Conservation (phyloP, 1,140 invertebrate species). For the Lordiphosa mommai region DNA sequence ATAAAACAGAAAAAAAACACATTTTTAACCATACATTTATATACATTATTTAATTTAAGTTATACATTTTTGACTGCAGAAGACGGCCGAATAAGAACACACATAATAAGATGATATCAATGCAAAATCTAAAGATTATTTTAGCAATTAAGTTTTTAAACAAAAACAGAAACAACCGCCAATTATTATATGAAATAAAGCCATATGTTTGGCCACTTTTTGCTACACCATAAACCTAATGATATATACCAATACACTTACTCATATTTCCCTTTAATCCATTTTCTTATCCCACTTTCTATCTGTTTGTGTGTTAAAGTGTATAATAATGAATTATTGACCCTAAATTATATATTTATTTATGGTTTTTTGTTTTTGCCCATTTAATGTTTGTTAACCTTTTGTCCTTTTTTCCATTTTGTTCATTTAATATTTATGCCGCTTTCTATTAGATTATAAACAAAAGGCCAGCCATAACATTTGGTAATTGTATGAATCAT, state of each 20-base stretch:
- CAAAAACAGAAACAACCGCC: too few relatives aligned
- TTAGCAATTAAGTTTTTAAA: too few relatives aligned
- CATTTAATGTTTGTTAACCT: slow-evolving; percentile 56
- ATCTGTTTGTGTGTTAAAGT: slow-evolving; percentile 15
- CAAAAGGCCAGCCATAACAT: slow-evolving; percentile 38
- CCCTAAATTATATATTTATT: slow-evolving; percentile 64
- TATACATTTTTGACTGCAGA: too few relatives aligned
- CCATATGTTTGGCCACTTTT: too few relatives aligned
- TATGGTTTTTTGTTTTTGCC: slow-evolving; percentile 12
- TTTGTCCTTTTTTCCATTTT: slow-evolving; percentile 15
- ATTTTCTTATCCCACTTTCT: slow-evolving; percentile 36
- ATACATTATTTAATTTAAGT: too few relatives aligned
- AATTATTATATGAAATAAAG: too few relatives aligned
- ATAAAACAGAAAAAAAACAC: too few relatives aligned
- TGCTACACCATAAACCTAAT: too few relatives aligned
- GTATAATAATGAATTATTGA: slow-evolving; percentile 39
- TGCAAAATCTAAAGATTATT: too few relatives aligned
- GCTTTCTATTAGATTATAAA: slow-evolving; percentile 40
- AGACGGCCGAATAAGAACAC: too few relatives aligned
- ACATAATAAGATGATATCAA: too few relatives aligned
- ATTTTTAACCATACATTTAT: too few relatives aligned
- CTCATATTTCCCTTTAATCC: slow-evolving; percentile 11
- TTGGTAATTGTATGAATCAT: slow-evolving; percentile 71
- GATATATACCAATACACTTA: slow-evolving; percentile 5
- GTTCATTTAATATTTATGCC: slow-evolving; percentile 55